Conservation (phyloP, 2,797 vertebrate genomes). For the Pangasius mekongensis region DNA sequence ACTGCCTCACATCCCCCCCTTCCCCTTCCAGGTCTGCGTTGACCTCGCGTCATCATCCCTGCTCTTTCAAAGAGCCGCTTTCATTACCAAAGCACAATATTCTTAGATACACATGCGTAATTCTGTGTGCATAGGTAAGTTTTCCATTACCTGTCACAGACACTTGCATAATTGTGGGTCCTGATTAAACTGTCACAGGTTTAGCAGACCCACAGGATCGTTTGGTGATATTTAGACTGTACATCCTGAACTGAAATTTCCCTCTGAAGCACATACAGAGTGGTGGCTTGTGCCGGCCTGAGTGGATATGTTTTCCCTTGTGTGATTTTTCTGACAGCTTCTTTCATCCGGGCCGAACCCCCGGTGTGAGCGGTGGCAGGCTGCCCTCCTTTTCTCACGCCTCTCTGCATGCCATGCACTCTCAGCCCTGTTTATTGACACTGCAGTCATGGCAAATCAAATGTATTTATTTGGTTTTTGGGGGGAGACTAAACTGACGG, state of each 20-base stretch:
- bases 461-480: slow-evolving; percentile 78
- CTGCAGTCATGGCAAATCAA: slow-evolving; percentile 73
- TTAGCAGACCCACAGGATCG: slow-evolving; percentile 39
- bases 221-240: slow-evolving; percentile 44
- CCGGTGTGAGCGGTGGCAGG: slow-evolving; percentile 76
- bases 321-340: slow-evolving; percentile 78
- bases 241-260: slow-evolving; percentile 46
- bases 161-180: slow-evolving; percentile 33
- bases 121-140: slow-evolving; percentile 25
- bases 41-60: slow-evolving; percentile 75
- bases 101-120: slow-evolving; percentile 52
- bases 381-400: slow-evolving; percentile 69
- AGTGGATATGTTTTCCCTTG: slow-evolving; percentile 67
- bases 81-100: slow-evolving; percentile 79
- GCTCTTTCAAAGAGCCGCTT: slow-evolving; percentile 79
- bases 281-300: slow-evolving; percentile 61
- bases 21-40: slow-evolving; percentile 39
- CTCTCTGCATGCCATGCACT: slow-evolving; percentile 45
- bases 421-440: slow-evolving; percentile 68
- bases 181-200: slow-evolving; percentile 45
- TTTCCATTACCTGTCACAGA: slow-evolving; percentile 54
- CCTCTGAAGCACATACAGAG: slow-evolving; percentile 52
- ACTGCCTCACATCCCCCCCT: slow-evolving; percentile 49
- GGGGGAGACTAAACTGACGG: slow-evolving; percentile 70
- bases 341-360: slow-evolving; percentile 78